These are phyloP conservation scores for Dryobotodes eremita DNA, from an alignment of 2,888 invertebrate genomes.

Conservation along the genomic window DNA sequence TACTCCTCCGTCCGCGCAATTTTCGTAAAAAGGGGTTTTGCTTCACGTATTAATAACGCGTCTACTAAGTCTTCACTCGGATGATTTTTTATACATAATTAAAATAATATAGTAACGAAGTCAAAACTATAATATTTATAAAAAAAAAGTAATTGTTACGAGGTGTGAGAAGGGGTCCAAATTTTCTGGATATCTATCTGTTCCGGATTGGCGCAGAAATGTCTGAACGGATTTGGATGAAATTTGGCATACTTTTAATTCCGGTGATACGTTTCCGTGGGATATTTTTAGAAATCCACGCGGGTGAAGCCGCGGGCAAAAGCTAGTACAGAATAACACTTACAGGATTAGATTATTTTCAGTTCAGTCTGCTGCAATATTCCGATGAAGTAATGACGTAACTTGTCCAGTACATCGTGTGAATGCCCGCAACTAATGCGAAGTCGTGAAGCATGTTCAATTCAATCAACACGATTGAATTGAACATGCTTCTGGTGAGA, in stretches of 20 bases:
- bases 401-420: conserved; percentile 47
- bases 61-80: neutral
- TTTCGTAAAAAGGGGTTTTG: no score
- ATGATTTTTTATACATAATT: no score
- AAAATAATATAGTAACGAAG: no score
- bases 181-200: neutral
- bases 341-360: conserved; percentile 3
- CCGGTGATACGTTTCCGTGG: no score
- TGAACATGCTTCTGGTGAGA: conserved; percentile 28
- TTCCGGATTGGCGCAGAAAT: neutral
- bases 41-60: no score
- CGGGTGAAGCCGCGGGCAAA: no score
- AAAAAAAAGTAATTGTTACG: no score
- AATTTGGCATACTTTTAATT: neutral
- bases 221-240: neutral
- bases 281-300: no score
- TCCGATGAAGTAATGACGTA: conserved; percentile 38
- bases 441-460: conserved; percentile 67
- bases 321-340: neutral
- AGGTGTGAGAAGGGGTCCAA: no score
- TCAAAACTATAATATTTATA: no score
- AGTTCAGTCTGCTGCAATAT: conserved; percentile 5
- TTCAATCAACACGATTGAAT: conserved; percentile 70
- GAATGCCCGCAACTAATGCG: conserved; percentile 60
- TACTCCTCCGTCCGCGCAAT: no score